Conservation (phyloP, 2,888 invertebrate species). For the Drosophila algonquin region DNA sequence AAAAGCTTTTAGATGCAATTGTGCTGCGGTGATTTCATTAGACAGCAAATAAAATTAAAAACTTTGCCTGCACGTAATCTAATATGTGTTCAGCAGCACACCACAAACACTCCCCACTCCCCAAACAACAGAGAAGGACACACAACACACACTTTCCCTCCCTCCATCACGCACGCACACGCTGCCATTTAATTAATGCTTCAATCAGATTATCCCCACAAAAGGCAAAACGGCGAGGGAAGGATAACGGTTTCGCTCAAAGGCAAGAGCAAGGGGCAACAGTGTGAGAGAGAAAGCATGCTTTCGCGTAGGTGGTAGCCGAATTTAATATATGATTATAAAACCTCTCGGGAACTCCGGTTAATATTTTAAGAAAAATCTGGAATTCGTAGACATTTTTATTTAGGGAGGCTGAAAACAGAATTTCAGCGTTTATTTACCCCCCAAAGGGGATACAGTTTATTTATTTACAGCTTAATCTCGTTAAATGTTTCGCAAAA, state of each 20-base stretch:
- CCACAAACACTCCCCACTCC: background rate
- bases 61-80: constrained; percentile 70
- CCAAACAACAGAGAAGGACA: background rate
- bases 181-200: constrained; percentile 65
- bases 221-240: constrained; percentile 43
- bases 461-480: background rate
- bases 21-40: constrained; percentile 66
- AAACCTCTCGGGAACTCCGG: background rate
- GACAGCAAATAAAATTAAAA: constrained; percentile 70
- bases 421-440: no score
- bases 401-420: no score
- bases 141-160: constrained; percentile 15
- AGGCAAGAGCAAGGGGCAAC: background rate
- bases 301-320: background rate
- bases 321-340: background rate
- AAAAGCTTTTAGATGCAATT: constrained; percentile 62
- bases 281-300: background rate
- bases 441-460: no score
- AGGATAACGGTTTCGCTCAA: constrained; percentile 8
- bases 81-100: constrained; percentile 40
- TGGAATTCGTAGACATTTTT: background rate
- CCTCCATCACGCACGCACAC: constrained; percentile 19
- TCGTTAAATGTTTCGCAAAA: background rate
- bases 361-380: background rate
- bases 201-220: constrained; percentile 69